Percentiles rank a stretch among this genome's conserved stretches.
phyloP scores from a whole-genome alignment of 2,888 invertebrate species.

The Antitype chi region DNA sequence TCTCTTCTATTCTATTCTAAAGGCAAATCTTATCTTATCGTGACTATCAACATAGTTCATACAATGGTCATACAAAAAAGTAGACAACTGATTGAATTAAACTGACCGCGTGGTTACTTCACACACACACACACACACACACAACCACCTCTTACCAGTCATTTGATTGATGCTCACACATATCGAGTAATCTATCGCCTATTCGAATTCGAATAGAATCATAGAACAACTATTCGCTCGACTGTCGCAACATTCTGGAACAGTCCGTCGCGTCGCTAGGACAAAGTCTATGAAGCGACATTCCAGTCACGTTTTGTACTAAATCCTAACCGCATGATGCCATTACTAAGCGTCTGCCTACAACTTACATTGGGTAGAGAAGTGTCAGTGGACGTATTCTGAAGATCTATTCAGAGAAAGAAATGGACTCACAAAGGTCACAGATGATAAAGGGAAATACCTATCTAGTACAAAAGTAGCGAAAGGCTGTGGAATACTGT shows the following conservation, averaged over 20 bases:
- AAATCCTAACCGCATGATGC: constrained; percentile 64
- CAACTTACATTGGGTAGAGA: constrained; percentile 41
- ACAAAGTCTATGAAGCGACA: constrained; percentile 27
- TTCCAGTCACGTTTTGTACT: constrained; percentile 65
- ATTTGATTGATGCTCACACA: neutral
- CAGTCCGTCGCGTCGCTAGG: constrained; percentile 2
- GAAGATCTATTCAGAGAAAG: constrained; percentile 23
- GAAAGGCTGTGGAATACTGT: neutral
- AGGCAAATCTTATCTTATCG: neutral
- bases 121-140: neutral
- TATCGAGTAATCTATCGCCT: neutral
- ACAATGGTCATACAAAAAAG: neutral
- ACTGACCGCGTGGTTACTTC: neutral
- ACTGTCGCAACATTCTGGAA: constrained; percentile 1
- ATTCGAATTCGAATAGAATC: constrained; percentile 13
- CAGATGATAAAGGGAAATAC: neutral
- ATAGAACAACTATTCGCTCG: neutral
- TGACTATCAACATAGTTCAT: neutral
- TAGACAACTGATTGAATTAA: neutral
- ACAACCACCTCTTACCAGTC: neutral
- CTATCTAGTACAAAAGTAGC: too few relatives aligned
- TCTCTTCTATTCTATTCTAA: neutral
- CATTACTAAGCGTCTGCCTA: constrained; percentile 55
- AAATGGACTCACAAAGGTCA: constrained; percentile 11
- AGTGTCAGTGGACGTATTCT: constrained; percentile 50